A percentile compares a stretch with the other conserved stretches of the same genome.
Conservation (phyloP, 1,140 invertebrate genomes). For the Littorina saxatilis region DNA sequence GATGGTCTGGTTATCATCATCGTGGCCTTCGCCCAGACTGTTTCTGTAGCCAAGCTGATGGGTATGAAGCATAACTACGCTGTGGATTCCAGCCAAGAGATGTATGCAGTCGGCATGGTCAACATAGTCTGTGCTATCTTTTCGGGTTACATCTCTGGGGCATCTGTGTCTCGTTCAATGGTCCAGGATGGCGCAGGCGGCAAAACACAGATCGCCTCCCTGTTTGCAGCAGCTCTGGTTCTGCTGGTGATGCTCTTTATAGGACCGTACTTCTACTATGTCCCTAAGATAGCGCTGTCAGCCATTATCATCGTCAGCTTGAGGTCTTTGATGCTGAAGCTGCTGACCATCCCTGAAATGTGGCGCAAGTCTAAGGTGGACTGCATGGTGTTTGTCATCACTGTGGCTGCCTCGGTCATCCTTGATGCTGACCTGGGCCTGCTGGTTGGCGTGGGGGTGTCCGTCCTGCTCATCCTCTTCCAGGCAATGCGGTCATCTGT, state of each 20-base stretch:
- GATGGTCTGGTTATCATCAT: conserved; percentile 65
- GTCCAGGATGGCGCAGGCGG: conserved; percentile 55
- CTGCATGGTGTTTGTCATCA: conserved; percentile 40
- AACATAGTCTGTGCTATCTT: conserved; percentile 57
- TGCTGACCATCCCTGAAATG: conserved; percentile 61
- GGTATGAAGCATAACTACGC: conserved; percentile 71
- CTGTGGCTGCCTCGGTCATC: conserved; percentile 34
- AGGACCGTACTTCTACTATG: conserved; percentile 56
- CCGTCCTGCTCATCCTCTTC: conserved; percentile 82
- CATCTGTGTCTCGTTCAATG: conserved; percentile 53
- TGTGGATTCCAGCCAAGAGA: conserved; percentile 73
- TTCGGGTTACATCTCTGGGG: conserved; percentile 62
- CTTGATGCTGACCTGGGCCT: conserved; percentile 43
- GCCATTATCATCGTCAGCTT: conserved; percentile 77
- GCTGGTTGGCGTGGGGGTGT: conserved; percentile 82
- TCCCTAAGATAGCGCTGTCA: conserved; percentile 65
- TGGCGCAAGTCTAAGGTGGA: conserved; percentile 39
- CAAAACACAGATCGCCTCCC: conserved; percentile 44
- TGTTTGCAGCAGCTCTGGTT: conserved; percentile 54
- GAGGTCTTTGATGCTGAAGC: conserved; percentile 76
- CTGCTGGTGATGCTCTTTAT: conserved; percentile 57
- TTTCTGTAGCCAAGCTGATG: conserved; percentile 75
- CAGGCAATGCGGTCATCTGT: conserved; percentile 54
- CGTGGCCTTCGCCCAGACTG: conserved; percentile 70
- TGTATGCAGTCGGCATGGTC: conserved; percentile 56